Percentiles rank a stretch among this genome's conserved stretches.
Evolutionary conservation across 2,797 vertebrate genomes (phyloP).

Genomic region (Oceanodroma leucorhoa): DNA sequence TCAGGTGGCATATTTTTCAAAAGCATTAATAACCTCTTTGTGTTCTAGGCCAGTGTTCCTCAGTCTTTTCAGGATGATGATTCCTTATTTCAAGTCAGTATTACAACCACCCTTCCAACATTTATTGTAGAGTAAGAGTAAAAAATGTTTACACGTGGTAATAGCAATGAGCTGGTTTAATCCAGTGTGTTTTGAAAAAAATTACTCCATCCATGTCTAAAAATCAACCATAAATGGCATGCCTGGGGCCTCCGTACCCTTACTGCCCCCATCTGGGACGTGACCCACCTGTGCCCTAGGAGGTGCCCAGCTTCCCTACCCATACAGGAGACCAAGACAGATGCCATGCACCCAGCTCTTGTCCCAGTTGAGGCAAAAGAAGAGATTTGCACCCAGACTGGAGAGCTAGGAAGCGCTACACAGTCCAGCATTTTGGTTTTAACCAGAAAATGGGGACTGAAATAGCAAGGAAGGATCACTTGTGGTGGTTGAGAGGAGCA

Average conservation of each 20-base stretch:
- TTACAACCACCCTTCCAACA: not conserved
- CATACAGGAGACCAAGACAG: not conserved
- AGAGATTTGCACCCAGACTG: not conserved
- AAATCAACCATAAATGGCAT: not conserved
- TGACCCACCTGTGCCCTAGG: not conserved
- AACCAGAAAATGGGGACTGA: not conserved
- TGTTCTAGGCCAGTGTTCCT: constrained; percentile 30
- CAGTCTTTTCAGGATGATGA: constrained; percentile 24
- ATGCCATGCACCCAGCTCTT: not conserved
- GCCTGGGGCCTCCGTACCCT: not conserved
- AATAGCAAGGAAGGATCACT: not conserved
- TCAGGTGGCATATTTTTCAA: constrained; percentile 33
- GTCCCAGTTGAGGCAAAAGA: not conserved
- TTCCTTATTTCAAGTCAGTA: constrained; percentile 23
- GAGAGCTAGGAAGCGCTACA: not conserved
- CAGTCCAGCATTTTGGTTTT: not conserved
- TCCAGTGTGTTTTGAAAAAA: not conserved
- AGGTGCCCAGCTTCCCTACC: not conserved
- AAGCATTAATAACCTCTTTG: constrained; percentile 58
- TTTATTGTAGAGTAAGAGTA: not conserved
- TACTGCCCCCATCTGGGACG: not conserved
- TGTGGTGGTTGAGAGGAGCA: not conserved
- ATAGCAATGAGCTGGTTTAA: not conserved
- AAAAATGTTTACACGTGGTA: not conserved
- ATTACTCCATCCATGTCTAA: not conserved